A percentile compares a stretch with the other conserved stretches of the same genome.
Evolutionary conservation across 2,888 invertebrate species (phyloP).

Genomic region (Drosophila anceps): DNA sequence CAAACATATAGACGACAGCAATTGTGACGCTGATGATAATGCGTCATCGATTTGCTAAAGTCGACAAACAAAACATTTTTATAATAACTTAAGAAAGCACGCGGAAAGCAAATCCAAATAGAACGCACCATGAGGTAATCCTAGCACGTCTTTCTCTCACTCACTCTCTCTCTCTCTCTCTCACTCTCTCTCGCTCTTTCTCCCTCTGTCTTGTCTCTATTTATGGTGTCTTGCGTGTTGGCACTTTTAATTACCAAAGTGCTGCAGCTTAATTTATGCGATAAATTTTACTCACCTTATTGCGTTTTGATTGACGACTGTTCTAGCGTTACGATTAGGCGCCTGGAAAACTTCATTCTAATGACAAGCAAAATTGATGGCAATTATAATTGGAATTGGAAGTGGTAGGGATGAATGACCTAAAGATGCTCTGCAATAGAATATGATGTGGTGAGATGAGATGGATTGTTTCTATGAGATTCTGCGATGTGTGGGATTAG

Average conservation of each 20-base stretch:
- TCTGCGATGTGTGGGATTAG: not conserved
- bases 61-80: slow-evolving; percentile 13
- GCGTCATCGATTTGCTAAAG: slow-evolving; percentile 52
- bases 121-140: slow-evolving; percentile 10
- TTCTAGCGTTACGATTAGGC: slow-evolving; percentile 25
- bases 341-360: slow-evolving; percentile 33
- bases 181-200: not conserved
- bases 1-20: slow-evolving; percentile 19
- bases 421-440: not conserved
- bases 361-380: slow-evolving; percentile 3
- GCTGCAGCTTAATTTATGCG: slow-evolving; percentile 41
- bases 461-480: not conserved
- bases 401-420: not conserved
- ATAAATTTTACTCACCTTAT: slow-evolving; percentile 20
- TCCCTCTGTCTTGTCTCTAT: not conserved
- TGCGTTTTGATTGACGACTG: slow-evolving; percentile 28
- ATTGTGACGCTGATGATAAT: slow-evolving; percentile 37
- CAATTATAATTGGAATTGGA: slow-evolving; percentile 1
- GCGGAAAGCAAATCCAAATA: slow-evolving; percentile 19
- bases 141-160: slow-evolving; percentile 22
- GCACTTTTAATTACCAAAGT: slow-evolving; percentile 50
- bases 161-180: not conserved
- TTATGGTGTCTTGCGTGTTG: slow-evolving; percentile 37
- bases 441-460: not conserved
- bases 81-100: slow-evolving; percentile 40